These are phyloP conservation scores for Peromyscus attwateri DNA, from an alignment of 2,797 vertebrate genomes.

Conservation along the genomic window DNA sequence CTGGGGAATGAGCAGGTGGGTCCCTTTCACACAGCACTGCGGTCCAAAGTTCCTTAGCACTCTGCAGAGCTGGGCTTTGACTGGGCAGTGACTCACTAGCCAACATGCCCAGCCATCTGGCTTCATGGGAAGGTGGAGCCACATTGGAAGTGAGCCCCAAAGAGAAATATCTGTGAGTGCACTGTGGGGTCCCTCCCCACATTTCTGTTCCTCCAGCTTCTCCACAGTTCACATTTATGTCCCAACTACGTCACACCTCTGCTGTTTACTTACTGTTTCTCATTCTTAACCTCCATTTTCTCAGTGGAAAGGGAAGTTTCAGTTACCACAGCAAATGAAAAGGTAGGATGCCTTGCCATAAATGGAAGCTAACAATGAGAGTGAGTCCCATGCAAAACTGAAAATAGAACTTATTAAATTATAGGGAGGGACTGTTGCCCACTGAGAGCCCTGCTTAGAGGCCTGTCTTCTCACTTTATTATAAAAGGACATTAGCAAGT, in stretches of 20 bases:
- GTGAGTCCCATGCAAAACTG: background rate
- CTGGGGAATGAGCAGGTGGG: background rate
- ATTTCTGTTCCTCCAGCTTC: background rate
- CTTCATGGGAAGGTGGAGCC: background rate
- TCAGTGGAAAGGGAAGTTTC: background rate
- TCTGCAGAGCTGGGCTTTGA: background rate
- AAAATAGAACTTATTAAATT: conserved; percentile 39
- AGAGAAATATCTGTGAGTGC: background rate
- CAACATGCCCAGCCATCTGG: background rate
- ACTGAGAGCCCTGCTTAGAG: background rate
- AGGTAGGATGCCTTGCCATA: background rate
- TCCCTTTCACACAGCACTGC: background rate
- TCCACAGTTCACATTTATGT: background rate
- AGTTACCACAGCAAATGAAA: conserved; percentile 14
- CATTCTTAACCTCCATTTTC: background rate
- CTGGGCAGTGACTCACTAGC: background rate
- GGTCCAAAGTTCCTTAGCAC: background rate
- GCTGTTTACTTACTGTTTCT: background rate
- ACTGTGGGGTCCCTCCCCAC: background rate
- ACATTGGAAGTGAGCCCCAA: background rate
- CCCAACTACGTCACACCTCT: background rate
- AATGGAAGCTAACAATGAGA: background rate
- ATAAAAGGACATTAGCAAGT: conserved; percentile 32
- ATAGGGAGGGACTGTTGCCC: background rate
- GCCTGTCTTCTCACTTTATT: conserved; percentile 55